Evolutionary conservation across 1,140 invertebrate species (phyloP).

Genomic region (Drosophila kanapiae): DNA sequence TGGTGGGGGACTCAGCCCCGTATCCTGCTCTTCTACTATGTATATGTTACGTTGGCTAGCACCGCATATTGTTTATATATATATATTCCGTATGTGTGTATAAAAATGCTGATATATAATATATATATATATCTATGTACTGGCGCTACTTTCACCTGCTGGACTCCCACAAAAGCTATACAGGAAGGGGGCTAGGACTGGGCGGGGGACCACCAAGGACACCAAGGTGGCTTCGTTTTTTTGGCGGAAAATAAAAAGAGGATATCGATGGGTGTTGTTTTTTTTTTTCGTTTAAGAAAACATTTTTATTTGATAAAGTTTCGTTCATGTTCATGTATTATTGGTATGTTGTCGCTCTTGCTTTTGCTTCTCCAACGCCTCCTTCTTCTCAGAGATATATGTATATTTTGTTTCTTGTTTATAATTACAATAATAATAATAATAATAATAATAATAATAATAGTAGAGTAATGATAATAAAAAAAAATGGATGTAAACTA

Average conservation of each 20-base stretch:
- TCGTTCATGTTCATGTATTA: constrained; percentile 78
- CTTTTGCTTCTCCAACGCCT: constrained; percentile 20
- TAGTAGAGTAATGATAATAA: constrained; percentile 48
- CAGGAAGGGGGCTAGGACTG: no score
- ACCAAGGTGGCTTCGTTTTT: no score
- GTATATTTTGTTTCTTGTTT: constrained; percentile 55
- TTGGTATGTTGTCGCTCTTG: constrained; percentile 69
- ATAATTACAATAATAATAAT: constrained; percentile 69
- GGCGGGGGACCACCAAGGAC: no score
- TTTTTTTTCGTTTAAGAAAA: constrained; percentile 75
- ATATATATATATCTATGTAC: background rate
- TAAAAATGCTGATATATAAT: constrained; percentile 63
- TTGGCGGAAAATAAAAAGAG: constrained; percentile 57
- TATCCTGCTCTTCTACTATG: constrained; percentile 47
- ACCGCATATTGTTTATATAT: constrained; percentile 69
- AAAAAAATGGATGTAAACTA: constrained; percentile 51
- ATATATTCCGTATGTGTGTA: constrained; percentile 34
- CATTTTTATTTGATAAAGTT: constrained; percentile 82
- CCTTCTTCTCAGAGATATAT: constrained; percentile 43
- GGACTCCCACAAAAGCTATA: constrained; percentile 22
- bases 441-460: constrained; percentile 66
- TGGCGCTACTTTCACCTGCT: background rate
- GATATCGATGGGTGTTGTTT: constrained; percentile 56
- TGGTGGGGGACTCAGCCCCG: constrained; percentile 17
- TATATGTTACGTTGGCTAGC: constrained; percentile 66